Base-by-base conservation (phyloP, 2,113 vertebrate species). In the Pangasianodon gigas region DNA sequence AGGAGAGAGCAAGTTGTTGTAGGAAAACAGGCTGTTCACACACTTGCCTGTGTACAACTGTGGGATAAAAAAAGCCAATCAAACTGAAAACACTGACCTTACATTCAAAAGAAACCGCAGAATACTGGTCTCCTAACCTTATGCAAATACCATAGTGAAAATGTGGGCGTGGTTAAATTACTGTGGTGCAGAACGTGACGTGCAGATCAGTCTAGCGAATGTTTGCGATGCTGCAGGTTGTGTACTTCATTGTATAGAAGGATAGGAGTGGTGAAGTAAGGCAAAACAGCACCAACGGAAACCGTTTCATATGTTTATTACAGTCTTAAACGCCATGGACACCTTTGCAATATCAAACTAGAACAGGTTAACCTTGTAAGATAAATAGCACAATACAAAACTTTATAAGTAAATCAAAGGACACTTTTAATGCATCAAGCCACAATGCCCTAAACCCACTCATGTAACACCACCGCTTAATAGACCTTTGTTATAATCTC, bases 341-440 rank as follows among this genome's bases (percentile, higher is more conserved):
- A 85, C 84, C 69, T 48, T 87, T 88, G 87, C 74, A 88, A 46
- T 67, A 82, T 86, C 24, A 82, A 85, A 91, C 80, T 54, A 32
- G 82, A 46, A 52, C 83, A 90, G 81, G 56, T 79, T 85, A 56
- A 69, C 56, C 19, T 84, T 18, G 8, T 81, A 52, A 46, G 29
- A 83, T 37, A 85, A 87, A 83, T 62, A 48, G 75, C 88, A 89
- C 88, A 87, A 91, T 86, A 91, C 88, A 91, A 91, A 84, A 89
- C 32, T 52, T 79, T 46, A 60, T 56, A 54, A 91, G 84, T 32
- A 26, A 58, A 85, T 74, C 56, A 83, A 86, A 10, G 18, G 74
- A 46, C 58, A 74, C 74, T 87, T 32, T 81, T n/a, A n/a, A 54
- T 48, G 67, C 90, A 86, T 32, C 86, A 80, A 79, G 44, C 84